Percentiles rank a stretch among this genome's conserved stretches.
These are phyloP conservation scores for Drosophila lacteicornis DNA, from an alignment of 1,140 invertebrate genomes.

Conservation along the genomic window DNA sequence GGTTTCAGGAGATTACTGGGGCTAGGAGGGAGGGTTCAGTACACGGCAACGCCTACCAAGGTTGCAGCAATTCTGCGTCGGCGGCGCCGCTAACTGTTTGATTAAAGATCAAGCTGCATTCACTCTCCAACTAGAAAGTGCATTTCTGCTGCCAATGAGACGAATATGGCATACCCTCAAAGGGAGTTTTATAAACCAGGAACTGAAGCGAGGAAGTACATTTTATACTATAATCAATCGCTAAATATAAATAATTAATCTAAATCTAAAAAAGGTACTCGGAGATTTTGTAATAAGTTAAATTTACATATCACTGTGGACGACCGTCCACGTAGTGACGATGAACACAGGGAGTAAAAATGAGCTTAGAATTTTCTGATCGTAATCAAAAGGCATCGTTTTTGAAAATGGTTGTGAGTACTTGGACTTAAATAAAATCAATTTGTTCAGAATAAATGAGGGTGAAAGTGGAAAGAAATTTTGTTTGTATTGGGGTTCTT, in stretches of 20 bases:
- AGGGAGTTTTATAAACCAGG: background rate
- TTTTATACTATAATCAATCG: background rate
- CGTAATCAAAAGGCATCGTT: too few species aligned
- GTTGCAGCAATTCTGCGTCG: slow-evolving; percentile 71
- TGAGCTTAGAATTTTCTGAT: too few species aligned
- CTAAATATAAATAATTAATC: background rate
- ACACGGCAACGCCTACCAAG: slow-evolving; percentile 62
- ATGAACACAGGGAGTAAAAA: too few species aligned
- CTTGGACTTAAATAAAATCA: too few species aligned
- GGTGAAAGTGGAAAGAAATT: too few species aligned
- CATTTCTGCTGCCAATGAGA: background rate
- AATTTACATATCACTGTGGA: too few species aligned
- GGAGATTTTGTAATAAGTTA: background rate
- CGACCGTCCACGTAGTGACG: too few species aligned
- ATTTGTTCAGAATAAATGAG: too few species aligned
- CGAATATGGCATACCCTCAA: slow-evolving; percentile 2
- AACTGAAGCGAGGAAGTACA: background rate
- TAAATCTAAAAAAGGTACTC: background rate
- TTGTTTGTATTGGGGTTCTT: too few species aligned
- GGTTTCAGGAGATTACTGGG: slow-evolving; percentile 5
- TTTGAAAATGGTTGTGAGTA: too few species aligned
- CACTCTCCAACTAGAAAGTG: slow-evolving; percentile 35
- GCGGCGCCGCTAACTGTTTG: slow-evolving; percentile 76
- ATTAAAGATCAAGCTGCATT: slow-evolving; percentile 52
- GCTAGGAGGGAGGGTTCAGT: background rate